Base-by-base conservation (phyloP, 2,888 invertebrate species). In the Cephus runcator region DNA sequence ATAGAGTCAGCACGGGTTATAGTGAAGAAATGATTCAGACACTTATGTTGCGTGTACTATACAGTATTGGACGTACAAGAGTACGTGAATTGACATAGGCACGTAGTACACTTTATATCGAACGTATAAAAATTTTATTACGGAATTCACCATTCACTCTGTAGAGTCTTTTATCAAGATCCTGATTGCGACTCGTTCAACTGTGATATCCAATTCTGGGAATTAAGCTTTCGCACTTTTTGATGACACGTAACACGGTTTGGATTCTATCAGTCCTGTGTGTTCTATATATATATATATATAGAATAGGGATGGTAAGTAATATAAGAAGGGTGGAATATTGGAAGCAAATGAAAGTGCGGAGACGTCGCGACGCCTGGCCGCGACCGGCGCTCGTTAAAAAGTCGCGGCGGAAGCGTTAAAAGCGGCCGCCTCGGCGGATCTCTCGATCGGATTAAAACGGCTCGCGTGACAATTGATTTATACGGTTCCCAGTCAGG, bases 191-290 rank as follows among this genome's bases (percentile, higher is more conserved):
- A 84, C 86, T 56, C 88, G 86, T 82, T 86, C 85, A 82, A 86
- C 87, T 87, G 88, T 84, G 85, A 87, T 85, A 88, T 87, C 88
- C 89, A 88, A 90, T 90, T 90, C 87, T 85, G 83, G 86, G 89
- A 88, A 91, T 91, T 90, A 91, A 90, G 90, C 90, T 90, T 90
- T 91, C 90, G 90, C 90, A 90, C 90, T 89, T 91, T 91, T 90
- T 89, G 89, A 90, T 88, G 88, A 88, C 87, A 87, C 87, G 86
- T 77, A 71, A 56, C 56, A 23, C 56, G 4, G 56, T 9, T 56
- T 56, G 56, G 56, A 23, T 56, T 56, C 56, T 56, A 9, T 56
- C 56, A 23, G 23, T 56, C 9, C 56, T 15, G 6, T 56, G 56
- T 23, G 56, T 56, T 12, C 0, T 1, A 2, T 40, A 12, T 40